Evolutionary conservation across 2,888 invertebrate species (phyloP), one percentile per base, ranked within the genome.

Genomic region (Seladonia tumulorum): DNA sequence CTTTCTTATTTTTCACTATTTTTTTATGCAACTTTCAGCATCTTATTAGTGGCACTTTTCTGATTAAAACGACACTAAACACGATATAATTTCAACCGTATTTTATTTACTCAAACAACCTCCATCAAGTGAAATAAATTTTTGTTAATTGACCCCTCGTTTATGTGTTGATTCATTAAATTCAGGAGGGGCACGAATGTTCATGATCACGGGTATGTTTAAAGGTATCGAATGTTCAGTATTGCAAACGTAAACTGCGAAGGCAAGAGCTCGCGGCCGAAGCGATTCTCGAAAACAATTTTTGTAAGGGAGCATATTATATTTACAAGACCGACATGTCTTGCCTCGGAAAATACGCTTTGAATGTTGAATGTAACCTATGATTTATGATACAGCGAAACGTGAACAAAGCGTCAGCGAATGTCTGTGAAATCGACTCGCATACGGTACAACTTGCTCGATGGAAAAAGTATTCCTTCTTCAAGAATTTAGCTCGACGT

Each of bases 341-440:
- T 14, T 72, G 72, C 72, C 8, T 49, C 18, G 16, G 72, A 72
- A 57, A 47, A 47, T 45, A 47, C 47, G 72, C 72, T 49, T 72
- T 72, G 47, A 72, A 72, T 47, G 47, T 72, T 72, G 72, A 72
- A 72, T 47, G 47, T 72, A 25, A 72, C 72, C 47, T 53, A 53
- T 53, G 53, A 73, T 73, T 73, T 73, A 73, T 73, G 29, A 53
- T 47, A 53, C 22, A 14, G 35, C 29, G 29, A 49, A n/a, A 49
- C 73, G 53, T 73, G 73, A 73, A 73, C 53, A 73, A 73, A 73
- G 53, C 53, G 73, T 73, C 73, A 35, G 25, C 25, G 49, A 47
- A 47, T 29, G 47, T 49, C 49, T 53, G 73, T 7, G 35, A 73
- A 49, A 53, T 49, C 49, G 53, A 53, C 42, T 72, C 16, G 16